These are phyloP conservation scores for Cantharis rufa DNA, from an alignment of 2,888 invertebrate genomes.

Conservation along the genomic window DNA sequence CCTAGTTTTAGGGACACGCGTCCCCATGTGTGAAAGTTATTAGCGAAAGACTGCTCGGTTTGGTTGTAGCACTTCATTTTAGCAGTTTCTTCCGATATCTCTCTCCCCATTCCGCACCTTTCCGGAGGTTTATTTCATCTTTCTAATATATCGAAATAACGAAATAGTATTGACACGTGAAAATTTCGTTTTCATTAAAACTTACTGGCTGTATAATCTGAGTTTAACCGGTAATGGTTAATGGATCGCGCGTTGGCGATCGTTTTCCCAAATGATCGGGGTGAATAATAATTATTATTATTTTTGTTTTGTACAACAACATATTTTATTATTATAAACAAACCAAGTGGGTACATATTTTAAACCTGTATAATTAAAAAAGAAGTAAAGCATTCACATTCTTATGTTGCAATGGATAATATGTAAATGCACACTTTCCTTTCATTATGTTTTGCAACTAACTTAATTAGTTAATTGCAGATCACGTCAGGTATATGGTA, in stretches of 20 bases:
- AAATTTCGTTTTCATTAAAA: not conserved
- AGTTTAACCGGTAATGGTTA: not conserved
- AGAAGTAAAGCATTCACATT: not conserved
- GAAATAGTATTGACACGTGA: not conserved
- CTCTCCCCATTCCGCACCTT: not conserved
- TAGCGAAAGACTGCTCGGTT: not conserved
- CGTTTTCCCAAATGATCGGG: not conserved
- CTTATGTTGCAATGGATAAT: conserved; percentile 9
- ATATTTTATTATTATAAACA: not conserved
- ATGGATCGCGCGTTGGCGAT: not conserved
- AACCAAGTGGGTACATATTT: not conserved
- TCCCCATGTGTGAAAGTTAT: too few relatives aligned
- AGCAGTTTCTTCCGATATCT: not conserved
- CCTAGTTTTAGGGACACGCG: not conserved
- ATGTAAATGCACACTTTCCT: conserved; percentile 29
- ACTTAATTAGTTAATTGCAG: conserved; percentile 28
- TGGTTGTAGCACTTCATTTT: not conserved
- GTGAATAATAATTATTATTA: too few relatives aligned
- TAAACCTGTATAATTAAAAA: not conserved
- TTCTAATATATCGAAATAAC: not conserved
- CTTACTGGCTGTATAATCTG: not conserved
- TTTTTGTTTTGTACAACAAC: not conserved
- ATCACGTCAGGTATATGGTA: conserved; percentile 20
- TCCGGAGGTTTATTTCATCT: not conserved
- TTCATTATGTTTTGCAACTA: conserved; percentile 22